These are phyloP conservation scores for Phlogophora meticulosa DNA, from an alignment of 2,888 invertebrate genomes.

Conservation along the genomic window DNA sequence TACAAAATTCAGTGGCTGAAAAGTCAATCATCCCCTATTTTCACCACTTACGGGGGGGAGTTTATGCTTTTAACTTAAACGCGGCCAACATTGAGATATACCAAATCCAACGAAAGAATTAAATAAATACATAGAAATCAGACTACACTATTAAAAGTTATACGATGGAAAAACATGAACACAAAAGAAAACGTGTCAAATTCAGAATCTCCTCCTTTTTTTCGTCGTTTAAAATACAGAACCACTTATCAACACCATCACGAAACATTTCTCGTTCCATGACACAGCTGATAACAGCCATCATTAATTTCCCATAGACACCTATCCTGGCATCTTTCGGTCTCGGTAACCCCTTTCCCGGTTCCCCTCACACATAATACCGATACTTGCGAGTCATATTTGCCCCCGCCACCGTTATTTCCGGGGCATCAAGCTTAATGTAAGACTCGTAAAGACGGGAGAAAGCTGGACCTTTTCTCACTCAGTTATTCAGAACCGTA, in stretches of 20 bases:
- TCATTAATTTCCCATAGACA: conserved; percentile 43
- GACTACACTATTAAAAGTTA: too few relatives aligned
- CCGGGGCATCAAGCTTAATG: conserved; percentile 62
- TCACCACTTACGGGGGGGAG: too few relatives aligned
- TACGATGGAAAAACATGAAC: too few relatives aligned
- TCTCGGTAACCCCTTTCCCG: conserved; percentile 8
- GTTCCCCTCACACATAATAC: conserved; percentile 47
- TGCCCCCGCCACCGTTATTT: conserved; percentile 46
- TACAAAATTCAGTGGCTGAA: too few relatives aligned
- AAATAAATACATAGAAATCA: too few relatives aligned
- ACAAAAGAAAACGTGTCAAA: too few relatives aligned
- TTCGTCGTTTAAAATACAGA: not conserved
- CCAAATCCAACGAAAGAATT: too few relatives aligned
- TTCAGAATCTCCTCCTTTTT: too few relatives aligned
- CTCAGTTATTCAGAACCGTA: conserved; percentile 23
- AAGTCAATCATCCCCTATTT: too few relatives aligned
- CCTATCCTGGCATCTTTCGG: not conserved
- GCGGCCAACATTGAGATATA: too few relatives aligned
- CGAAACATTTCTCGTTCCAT: conserved; percentile 7
- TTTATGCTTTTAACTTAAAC: too few relatives aligned
- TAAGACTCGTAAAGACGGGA: conserved; percentile 50
- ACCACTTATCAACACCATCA: not conserved
- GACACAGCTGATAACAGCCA: conserved; percentile 29
- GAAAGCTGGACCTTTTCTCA: conserved; percentile 43
- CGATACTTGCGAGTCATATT: conserved; percentile 59